Percentiles rank a stretch among this genome's conserved stretches.
Evolutionary conservation across 2,113 vertebrate species (phyloP).

Genomic region (Pteropus alecto): DNA sequence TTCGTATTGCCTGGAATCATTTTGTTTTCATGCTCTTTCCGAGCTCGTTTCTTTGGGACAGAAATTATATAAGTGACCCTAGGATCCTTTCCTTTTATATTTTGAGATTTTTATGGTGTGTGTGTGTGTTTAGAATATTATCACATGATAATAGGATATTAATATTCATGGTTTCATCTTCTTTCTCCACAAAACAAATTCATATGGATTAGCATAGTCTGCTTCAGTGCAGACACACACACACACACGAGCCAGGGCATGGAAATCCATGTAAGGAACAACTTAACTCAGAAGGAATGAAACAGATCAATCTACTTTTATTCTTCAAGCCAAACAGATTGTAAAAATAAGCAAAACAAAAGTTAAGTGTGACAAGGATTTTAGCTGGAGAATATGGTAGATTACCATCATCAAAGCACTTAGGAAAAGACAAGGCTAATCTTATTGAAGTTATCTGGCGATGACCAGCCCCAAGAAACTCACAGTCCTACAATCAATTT

Average conservation of each 20-base stretch:
- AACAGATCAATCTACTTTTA: slow-evolving; percentile 63
- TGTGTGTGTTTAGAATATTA: slow-evolving; percentile 59
- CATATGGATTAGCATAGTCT: slow-evolving; percentile 45
- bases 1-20: neutral
- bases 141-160: slow-evolving; percentile 62
- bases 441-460: slow-evolving; percentile 64
- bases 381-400: slow-evolving; percentile 60
- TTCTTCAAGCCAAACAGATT: slow-evolving; percentile 36
- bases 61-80: slow-evolving; percentile 39
- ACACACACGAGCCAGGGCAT: neutral
- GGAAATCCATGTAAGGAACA: slow-evolving; percentile 45
- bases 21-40: neutral
- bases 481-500: slow-evolving; percentile 55
- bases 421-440: slow-evolving; percentile 62
- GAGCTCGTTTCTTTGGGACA: slow-evolving; percentile 6
- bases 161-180: slow-evolving; percentile 70
- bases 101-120: slow-evolving; percentile 44
- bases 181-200: slow-evolving; percentile 60
- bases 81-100: neutral
- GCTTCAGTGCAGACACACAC: neutral
- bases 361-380: slow-evolving; percentile 63
- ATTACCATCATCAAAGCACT: slow-evolving; percentile 66
- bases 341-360: slow-evolving; percentile 72
- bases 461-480: slow-evolving; percentile 46
- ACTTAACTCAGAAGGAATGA: slow-evolving; percentile 32